Evolutionary conservation across 2,113 vertebrate genomes (phyloP), one percentile per base, ranked within the genome.

Genomic region (Patagioenas fasciata): DNA sequence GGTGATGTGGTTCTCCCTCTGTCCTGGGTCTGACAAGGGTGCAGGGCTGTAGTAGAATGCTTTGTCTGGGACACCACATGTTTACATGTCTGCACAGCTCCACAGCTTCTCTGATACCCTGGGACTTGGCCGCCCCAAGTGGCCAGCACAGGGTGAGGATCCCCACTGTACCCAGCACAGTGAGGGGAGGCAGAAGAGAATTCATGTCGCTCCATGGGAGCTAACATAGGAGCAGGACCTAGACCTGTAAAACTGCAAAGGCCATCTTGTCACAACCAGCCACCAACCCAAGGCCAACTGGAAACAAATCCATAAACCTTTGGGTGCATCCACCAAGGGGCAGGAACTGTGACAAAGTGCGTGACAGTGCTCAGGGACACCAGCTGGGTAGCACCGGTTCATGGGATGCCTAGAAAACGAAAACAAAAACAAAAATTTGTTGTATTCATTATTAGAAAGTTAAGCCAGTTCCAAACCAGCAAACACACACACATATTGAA

Each of bases 81-180:
- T 67, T 61, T 50, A 15, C 38, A 29, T 56, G 23, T 64, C 53
- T 88, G 24, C n/a, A 44, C 10, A 40, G 34, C 31, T 80, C 57
- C 18, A 1, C 0, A 3, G 15, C 32, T 48, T 44, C 61, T 29
- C 44, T 73, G 50, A 15, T 21, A 38, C 12, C 18, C 40, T 34
- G 18, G 40, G 25, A 40, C 24, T 60, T 4, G 3, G 24, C 44
- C 84, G 20, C 20, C 24, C 32, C 6, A 29, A 69, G 40, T 0
- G 0, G n/a, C 18, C 0, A 0, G 10, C 0, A 0, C 42, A n/a
- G 72, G 25, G 15, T 60, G 42, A 25, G 25, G 32, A 56, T 34
- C 5, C 5, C 74, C 21, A 10, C 2, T 0, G 0, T 13, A 29
- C 0, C 5, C 14, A 54, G 15, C 53, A 56, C 29, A 28, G 38